Evolutionary conservation across 2,888 invertebrate genomes (phyloP), one percentile per base, ranked within the genome.

Genomic region (Chouioia cunea): DNA sequence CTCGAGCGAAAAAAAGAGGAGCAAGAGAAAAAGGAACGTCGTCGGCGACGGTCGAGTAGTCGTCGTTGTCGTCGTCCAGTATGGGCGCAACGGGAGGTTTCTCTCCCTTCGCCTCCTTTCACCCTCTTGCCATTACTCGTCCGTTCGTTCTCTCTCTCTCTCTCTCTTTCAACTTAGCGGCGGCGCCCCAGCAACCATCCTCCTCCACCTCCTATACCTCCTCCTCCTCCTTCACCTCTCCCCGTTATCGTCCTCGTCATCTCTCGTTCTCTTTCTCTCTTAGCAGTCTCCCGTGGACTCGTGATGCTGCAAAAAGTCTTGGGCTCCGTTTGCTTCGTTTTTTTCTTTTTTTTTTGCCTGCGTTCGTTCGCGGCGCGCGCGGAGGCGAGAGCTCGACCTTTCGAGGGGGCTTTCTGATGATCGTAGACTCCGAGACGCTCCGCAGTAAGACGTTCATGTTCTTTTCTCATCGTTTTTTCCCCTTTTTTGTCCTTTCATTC

Each of bases 71-170:
- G 27, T 27, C 27, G 36, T 83, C 84, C 84, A 82, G 83, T 79
- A 80, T 80, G 81, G 80, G 80, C 82, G 82, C 81, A 79, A 81
- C 80, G 81, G 81, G 81, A 79, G 79, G 78, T 79, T 80, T 79
- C 78, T 79, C 79, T 73, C 73, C 79, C 80, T 79, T 77, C 75
- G 77, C 76, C 79, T 79, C 78, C 79, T 77, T 79, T 77, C 78
- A 77, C 81, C 79, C 80, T 80, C 79, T 77, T 57, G 56, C 77
- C 77, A 74, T 76, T 79, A 76, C 78, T 73, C 75, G 76, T 76
- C 69, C 76, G 22, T 36, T 57, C 50, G 57, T 74, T 69, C 62
- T 68, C 65, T 74, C 70, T 71, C 69, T 43, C 62, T 66, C 44
- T 56, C 65, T 70, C 47, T 76, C 77, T 48, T 52, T 15, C 47